Percentiles rank a stretch among this genome's conserved stretches.
Conservation (phyloP, 2,888 invertebrate species). For the Caenorhabditis sp. region DNA sequence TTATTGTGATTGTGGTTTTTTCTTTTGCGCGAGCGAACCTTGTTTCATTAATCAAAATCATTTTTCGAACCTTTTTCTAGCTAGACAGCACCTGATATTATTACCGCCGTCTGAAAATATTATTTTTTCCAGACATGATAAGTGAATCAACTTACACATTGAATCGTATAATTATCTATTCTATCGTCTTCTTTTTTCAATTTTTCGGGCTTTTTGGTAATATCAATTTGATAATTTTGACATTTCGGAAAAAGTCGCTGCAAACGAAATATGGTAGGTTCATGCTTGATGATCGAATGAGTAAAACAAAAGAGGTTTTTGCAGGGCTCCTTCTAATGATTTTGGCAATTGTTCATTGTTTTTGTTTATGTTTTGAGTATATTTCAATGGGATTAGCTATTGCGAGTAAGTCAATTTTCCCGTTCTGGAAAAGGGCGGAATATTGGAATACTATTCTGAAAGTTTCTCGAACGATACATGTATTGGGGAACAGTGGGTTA, state of each 20-base stretch:
- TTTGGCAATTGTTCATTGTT: conserved; percentile 19
- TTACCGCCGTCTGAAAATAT: too few relatives aligned
- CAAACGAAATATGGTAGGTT: conserved; percentile 41
- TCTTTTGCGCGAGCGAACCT: too few relatives aligned
- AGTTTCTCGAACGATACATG: too few relatives aligned
- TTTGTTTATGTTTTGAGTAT: conserved; percentile 23
- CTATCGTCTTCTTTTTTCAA: conserved; percentile 29
- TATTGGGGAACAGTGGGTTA: too few relatives aligned
- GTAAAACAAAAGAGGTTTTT: background rate
- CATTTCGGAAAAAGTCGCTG: conserved; percentile 24
- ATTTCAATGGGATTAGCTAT: conserved; percentile 23
- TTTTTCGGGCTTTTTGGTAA: conserved; percentile 37
- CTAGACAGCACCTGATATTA: too few relatives aligned
- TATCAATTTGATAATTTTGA: conserved; percentile 31
- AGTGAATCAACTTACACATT: conserved; percentile 18
- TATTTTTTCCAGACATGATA: too few relatives aligned
- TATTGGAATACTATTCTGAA: too few relatives aligned
- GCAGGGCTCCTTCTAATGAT: conserved; percentile 16
- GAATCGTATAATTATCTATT: conserved; percentile 40
- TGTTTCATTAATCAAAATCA: too few relatives aligned
- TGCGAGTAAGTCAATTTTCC: background rate
- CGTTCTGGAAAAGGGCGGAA: background rate
- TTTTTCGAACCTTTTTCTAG: too few relatives aligned
- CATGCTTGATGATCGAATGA: background rate
- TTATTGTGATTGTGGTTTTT: too few relatives aligned